Evolutionary conservation across 1,140 invertebrate species (phyloP), one percentile per base, ranked within the genome.

Genomic region (Halesus radiatus): DNA sequence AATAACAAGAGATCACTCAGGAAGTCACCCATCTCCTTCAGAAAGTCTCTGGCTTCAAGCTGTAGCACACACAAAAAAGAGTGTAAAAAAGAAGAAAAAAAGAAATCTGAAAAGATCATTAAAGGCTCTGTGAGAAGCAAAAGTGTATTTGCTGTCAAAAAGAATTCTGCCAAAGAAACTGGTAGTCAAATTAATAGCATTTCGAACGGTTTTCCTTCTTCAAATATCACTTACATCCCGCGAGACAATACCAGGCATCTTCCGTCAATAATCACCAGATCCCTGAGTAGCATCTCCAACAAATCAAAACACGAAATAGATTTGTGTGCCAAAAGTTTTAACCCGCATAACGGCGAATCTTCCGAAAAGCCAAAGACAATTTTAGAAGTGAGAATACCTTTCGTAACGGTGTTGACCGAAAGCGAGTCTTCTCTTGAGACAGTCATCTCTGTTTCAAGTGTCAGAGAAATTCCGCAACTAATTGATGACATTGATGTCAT

Each of bases 261-360:
- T 7, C 82, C 82, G 29, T 72, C 76, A 15, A 83, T 83, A 29
- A 74, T 83, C 45, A 73, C 82, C 50, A 54, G 73, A 13, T 83
- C 79, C 8, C 22, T 83, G 54, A 75, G 73, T 52, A 81, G 58
- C 29, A 58, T 58, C 5, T 74, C 52, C 16, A 70, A 26, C 26
- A 73, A 37, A 18, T 74, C 45, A 23, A 81, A 75, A 15, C 58
- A 56, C 20, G 70, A 75, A 32, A 75, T 32, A 4, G 72, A 75
- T 10, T 45, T 75, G 29, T 75, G 72, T 54, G 72, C 54, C 16
- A 75, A 66, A 54, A 66, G 29, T 29, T 78, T 83, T 52, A 74
- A 80, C 54, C 52, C 26, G 32, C 29, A 23, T 26, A 78, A 54
- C 8, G 72, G 45, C 10, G 75, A 81, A 60, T 2, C 50, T 23